Evolutionary conservation across 2,888 invertebrate species (phyloP), one percentile per base, ranked within the genome.

Genomic region (Cheiracanthium punctorium): DNA sequence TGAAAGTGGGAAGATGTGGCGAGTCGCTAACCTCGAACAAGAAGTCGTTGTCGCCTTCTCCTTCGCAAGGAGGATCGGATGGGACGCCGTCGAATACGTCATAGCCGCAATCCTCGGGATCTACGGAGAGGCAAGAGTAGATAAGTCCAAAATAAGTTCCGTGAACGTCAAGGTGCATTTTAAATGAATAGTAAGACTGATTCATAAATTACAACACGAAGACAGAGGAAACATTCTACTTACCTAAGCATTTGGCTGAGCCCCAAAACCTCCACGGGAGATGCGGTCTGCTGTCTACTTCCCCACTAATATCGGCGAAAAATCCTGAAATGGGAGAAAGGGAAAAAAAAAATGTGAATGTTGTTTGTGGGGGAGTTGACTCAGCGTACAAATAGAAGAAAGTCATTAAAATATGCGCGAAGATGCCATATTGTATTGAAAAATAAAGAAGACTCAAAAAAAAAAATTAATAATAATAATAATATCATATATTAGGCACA

Each of bases 21-120:
- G 94, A 93, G 90, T 96, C 96, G 89, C 96, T 95, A 91, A 95
- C 94, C 92, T 96, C 96, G 91, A 96, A 94, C 91, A 96, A 96
- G 88, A 96, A 93, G 90, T 95, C 94, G 90, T 93, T 93, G 67
- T 89, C 88, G 43, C 90, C 89, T 92, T 82, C 85, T 70, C 87
- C 88, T 90, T 89, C 89, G 28, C 88, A 88, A 69, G 89, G 89
- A 7, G 88, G 88, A 8, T 89, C 90, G 17, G 88, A 88, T 4
- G 91, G 91, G 67, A 90, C 88, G 77, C 89, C 90, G 52, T 89
- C 90, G 5, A 90, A 90, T 24, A 90, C 89, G 82, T 90, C 90
- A 72, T 89, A 91, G n/a, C 91, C 91, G 72, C 88, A 89, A 58
- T 90, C 90, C 69, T 88, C 88, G 10, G 88, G 89, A 86, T 89